phyloP scores from a whole-genome alignment of 2,113 vertebrate species.

The Chionodraco myersi region DNA sequence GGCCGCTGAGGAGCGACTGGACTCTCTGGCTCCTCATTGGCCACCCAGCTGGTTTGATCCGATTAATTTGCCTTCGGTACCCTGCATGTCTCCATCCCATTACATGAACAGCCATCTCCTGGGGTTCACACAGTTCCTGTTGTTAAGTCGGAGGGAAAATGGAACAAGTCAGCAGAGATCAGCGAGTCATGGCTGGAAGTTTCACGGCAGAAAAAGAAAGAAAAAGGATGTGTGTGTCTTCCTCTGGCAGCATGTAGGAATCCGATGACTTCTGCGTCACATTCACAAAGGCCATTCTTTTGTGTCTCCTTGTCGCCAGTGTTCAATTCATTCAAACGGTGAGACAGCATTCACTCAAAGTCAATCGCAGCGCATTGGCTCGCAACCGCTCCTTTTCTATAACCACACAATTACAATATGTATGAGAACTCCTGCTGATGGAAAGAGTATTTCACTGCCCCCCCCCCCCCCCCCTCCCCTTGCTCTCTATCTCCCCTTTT shows the following conservation, averaged over 20 bases:
- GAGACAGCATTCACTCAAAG: slow-evolving; percentile 70
- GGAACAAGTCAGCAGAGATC: slow-evolving; percentile 64
- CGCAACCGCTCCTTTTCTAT: slow-evolving; percentile 69
- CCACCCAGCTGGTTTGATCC: slow-evolving; percentile 21
- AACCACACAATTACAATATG: slow-evolving; percentile 84
- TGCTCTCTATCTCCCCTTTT: slow-evolving; percentile 40
- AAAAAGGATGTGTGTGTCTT: slow-evolving; percentile 23
- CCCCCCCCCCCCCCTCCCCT: neutral
- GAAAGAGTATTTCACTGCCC: slow-evolving; percentile 72
- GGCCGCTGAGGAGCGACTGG: slow-evolving; percentile 24
- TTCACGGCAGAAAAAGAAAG: slow-evolving; percentile 19
- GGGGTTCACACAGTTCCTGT: slow-evolving; percentile 46
- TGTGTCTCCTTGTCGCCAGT: slow-evolving; percentile 44
- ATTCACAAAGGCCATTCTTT: slow-evolving; percentile 60
- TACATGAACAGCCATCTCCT: slow-evolving; percentile 41
- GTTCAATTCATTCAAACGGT: slow-evolving; percentile 72
- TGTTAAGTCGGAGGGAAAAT: slow-evolving; percentile 37
- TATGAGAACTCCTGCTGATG: slow-evolving; percentile 80
- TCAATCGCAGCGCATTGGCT: slow-evolving; percentile 71
- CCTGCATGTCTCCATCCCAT: slow-evolving; percentile 35
- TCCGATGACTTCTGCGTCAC: slow-evolving; percentile 58
- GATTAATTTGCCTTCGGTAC: slow-evolving; percentile 47
- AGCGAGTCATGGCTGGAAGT: slow-evolving; percentile 24
- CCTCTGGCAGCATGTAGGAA: slow-evolving; percentile 31
- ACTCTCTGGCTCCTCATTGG: slow-evolving; percentile 16